Base-by-base conservation (phyloP, 2,113 vertebrate species). In the Rhynchomys soricoides region DNA sequence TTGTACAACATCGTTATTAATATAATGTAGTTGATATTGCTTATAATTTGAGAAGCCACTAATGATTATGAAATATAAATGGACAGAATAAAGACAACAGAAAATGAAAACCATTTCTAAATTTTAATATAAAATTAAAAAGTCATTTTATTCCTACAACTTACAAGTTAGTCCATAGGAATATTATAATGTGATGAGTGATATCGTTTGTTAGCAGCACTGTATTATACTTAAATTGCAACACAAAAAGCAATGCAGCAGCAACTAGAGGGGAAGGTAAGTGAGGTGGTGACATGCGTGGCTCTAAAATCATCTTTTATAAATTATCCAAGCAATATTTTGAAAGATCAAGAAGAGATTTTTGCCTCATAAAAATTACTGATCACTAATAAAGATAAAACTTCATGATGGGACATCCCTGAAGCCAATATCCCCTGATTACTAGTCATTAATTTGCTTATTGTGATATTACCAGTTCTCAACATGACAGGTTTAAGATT, bases 321-420 rank as follows among this genome's bases (percentile, higher is more conserved):
- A 45, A 55, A 34, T 0, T 9, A 85, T 34, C 19, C 52, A 45
- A 21, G 43, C 37, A 79, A 40, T 45, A 64, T 17, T 94, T 22
- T 70, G 62, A 55, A 12, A 92, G 19, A 71, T 45, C 13, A 91
- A 9, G 1, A 82, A 66, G 45, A 91, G 78, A 90, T 31, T 79
- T 79, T 73, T 57, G 73, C 19, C 52, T 89, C 31, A 62, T 29
- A 94, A 91, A 29, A 52, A 74, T 82, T 89, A 77, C 79, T 95
- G 43, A 88, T 89, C 22, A 40, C 8, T 73, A 50, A 88, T 26
- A n/a, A 52, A 73, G 6, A 92, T 31, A 5, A 75, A 26, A 89
- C 13, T 66, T 31, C 4, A n/a, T 59, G 43, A 59, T 71, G 7
- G 7, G 77, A 43, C 29, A 55, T 43, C 26, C 22, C 62, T 92